These are phyloP conservation scores for Stegophylla sp. DNA, from an alignment of 2,888 invertebrate genomes.

Conservation along the genomic window DNA sequence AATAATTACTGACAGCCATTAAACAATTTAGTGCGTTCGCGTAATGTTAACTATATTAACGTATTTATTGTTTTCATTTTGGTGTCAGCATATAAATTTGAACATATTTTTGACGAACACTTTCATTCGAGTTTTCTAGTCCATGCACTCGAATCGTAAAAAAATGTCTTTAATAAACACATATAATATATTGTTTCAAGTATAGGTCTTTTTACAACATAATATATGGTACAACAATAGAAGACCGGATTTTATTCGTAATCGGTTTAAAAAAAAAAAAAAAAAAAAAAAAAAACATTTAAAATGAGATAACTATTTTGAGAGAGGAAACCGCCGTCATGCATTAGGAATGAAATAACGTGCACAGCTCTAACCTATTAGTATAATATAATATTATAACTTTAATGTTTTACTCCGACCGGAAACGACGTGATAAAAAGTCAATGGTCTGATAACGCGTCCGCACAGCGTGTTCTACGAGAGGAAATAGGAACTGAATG, in stretches of 20 bases:
- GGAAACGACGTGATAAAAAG: constrained; percentile 47
- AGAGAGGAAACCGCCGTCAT: background rate
- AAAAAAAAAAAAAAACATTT: background rate
- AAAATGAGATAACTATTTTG: constrained; percentile 12
- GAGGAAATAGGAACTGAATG: constrained; percentile 39
- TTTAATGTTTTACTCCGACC: constrained; percentile 39
- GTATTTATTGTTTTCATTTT: no score
- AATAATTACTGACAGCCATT: no score
- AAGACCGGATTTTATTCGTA: constrained; percentile 13
- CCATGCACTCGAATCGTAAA: no score
- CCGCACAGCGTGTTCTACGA: background rate
- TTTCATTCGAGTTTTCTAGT: no score
- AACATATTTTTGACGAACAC: no score
- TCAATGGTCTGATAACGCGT: constrained; percentile 36
- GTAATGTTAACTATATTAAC: no score
- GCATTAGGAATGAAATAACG: background rate
- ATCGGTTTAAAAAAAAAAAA: constrained; percentile 13
- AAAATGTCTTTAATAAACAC: background rate
- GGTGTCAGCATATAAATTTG: no score
- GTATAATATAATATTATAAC: no score
- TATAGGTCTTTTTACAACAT: background rate
- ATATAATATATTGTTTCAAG: background rate
- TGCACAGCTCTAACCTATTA: constrained; percentile 8
- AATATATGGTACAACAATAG: background rate
- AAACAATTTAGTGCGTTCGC: no score